phyloP scores from a whole-genome alignment of 1,140 invertebrate genomes.

The Solenopsis fugax region DNA sequence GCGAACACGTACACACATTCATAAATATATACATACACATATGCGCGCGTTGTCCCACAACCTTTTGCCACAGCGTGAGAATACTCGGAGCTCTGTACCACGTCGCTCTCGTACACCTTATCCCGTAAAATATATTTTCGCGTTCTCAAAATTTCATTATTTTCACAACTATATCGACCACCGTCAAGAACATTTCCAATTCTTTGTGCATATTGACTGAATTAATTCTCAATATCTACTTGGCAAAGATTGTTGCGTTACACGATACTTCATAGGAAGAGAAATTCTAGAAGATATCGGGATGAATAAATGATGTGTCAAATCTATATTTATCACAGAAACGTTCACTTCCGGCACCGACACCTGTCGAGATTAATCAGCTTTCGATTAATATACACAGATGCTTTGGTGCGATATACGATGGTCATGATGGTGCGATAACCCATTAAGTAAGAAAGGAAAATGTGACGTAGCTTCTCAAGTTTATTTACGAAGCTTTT shows the following conservation, averaged over 20 bases:
- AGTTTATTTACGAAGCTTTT: background rate
- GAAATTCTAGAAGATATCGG: slow-evolving; percentile 20
- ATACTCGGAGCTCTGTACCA: slow-evolving; percentile 66
- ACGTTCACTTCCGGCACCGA: slow-evolving; percentile 42
- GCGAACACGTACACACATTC: slow-evolving; percentile 45
- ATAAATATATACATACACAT: background rate
- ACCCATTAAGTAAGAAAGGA: slow-evolving; percentile 16
- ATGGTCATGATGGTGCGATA: slow-evolving; percentile 51
- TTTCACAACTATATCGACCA: background rate
- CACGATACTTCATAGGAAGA: background rate
- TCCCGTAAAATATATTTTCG: slow-evolving; percentile 27
- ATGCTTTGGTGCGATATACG: slow-evolving; percentile 52
- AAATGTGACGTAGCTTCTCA: background rate
- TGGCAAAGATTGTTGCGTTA: background rate
- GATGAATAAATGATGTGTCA: slow-evolving; percentile 65
- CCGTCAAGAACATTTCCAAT: background rate
- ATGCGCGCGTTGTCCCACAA: slow-evolving; percentile 76
- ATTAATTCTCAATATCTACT: background rate
- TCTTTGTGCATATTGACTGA: background rate
- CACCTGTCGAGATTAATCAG: slow-evolving; percentile 68
- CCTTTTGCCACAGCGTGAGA: slow-evolving; percentile 81
- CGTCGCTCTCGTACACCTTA: slow-evolving; percentile 29
- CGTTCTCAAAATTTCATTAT: slow-evolving; percentile 53
- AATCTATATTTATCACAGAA: slow-evolving; percentile 63
- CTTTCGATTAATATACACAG: slow-evolving; percentile 66